phyloP scores from a whole-genome alignment of 2,797 vertebrate species.

The Protosalanx chinensis region DNA sequence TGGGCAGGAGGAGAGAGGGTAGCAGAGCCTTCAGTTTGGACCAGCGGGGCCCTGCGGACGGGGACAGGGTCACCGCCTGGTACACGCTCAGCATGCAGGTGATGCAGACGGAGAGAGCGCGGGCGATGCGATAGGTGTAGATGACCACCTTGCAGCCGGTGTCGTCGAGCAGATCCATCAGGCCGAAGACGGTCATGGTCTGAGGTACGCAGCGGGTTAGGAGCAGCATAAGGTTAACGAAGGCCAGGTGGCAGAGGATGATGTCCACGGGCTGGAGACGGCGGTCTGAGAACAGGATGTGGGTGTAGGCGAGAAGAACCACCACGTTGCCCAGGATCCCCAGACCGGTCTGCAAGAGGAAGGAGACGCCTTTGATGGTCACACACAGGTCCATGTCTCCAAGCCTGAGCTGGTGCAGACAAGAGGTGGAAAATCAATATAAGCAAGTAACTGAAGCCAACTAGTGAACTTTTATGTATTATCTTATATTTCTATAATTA shows the following conservation, averaged over 20 bases:
- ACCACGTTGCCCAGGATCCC: conserved; percentile 71
- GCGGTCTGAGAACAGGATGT: conserved; percentile 54
- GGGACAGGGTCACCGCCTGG: conserved; percentile 71
- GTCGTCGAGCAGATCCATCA: conserved; percentile 69
- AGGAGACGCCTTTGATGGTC: conserved; percentile 80
- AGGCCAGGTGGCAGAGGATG: conserved; percentile 76
- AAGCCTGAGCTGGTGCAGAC: conserved; percentile 19
- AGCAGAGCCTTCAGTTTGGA: conserved; percentile 64
- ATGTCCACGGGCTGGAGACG: conserved; percentile 73
- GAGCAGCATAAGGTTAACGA: conserved; percentile 74
- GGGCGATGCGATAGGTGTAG: conserved; percentile 70
- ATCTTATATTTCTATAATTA: neutral
- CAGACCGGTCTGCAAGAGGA: conserved; percentile 76
- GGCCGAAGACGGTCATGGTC: conserved; percentile 76
- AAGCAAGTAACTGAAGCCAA: neutral
- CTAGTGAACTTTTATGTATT: no score
- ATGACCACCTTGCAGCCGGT: conserved; percentile 75
- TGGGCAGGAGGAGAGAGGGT: conserved; percentile 65
- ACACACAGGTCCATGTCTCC: conserved; percentile 76
- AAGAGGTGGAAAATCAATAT: conserved; percentile 20
- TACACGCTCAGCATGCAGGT: conserved; percentile 80
- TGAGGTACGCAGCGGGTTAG: conserved; percentile 74
- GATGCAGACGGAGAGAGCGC: conserved; percentile 76
- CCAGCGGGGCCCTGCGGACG: conserved; percentile 48
- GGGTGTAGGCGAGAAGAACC: conserved; percentile 68